Base-by-base conservation (phyloP, 2,797 vertebrate species). In the Pseudochromis fuscus region DNA sequence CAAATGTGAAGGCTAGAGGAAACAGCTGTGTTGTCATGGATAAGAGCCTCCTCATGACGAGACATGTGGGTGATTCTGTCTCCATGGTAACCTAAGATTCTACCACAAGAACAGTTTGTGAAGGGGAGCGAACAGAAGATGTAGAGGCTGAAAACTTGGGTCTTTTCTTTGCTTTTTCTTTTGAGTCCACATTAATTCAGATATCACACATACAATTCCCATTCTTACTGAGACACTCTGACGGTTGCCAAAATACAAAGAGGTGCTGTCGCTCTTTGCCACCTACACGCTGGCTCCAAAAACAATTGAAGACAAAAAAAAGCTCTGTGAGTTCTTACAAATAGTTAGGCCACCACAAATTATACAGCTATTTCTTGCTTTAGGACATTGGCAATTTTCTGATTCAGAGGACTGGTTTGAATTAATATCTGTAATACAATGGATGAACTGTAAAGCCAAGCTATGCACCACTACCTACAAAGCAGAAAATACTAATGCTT, bases 1-100 rank as follows among this genome's bases (percentile, higher is more conserved):
- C 77, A 84, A 90, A 89, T 90, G 87, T 83, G 81, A 85, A 80
- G 67, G 84, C 73, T 60, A 72, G 81, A 84, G 84, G 79, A 91
- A 88, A 87, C 89, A 91, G 89, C 89, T 92, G 87, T 89, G 91
- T 85, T 90, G 86, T 85, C 82, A 87, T 79, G 82, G 82, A 84
- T 89, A 78, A 91, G 88, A 91, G 71, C 84, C 85, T 90, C 72
- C 76, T 86, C 58, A 18, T 90, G 83, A 89, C 57, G 74, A 89
- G 86, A 81, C 84, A 89, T 81, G 89, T 88, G 88, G 89, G 90
- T 82, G 89, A 86, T 83, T 79, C 80, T 79, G 89, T 92, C 84
- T 88, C 89, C 88, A 90, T 90, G 82, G 88, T 16, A 85, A 92
- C 88, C 56, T 0, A 69, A 72, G 62, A 85, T 83, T 80, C 64